A percentile compares a stretch with the other conserved stretches of the same genome.
These are phyloP conservation scores for Bombylius discolor DNA, from an alignment of 2,888 invertebrate genomes.

Conservation along the genomic window DNA sequence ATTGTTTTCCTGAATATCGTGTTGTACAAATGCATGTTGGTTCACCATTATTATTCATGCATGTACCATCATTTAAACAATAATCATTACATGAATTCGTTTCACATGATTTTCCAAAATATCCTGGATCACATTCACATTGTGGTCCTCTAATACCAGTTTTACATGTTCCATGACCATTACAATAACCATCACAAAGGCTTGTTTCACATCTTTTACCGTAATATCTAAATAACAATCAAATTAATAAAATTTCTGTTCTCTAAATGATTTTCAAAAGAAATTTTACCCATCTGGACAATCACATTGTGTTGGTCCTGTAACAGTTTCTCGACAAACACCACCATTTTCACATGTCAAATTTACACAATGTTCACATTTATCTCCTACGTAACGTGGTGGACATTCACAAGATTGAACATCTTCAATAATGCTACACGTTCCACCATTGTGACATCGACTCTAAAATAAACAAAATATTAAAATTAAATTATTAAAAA, in stretches of 20 bases:
- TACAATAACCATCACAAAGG: slow-evolving; percentile 44
- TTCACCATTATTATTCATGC: slow-evolving; percentile 16
- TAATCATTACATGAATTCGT: slow-evolving; percentile 43
- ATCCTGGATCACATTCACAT: slow-evolving; percentile 29
- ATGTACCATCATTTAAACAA: slow-evolving; percentile 44
- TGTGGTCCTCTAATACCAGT: slow-evolving; percentile 30
- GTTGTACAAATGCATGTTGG: slow-evolving; percentile 37
- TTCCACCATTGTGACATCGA: slow-evolving; percentile 48
- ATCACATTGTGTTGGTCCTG: slow-evolving; percentile 38
- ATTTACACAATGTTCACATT: slow-evolving; percentile 46
- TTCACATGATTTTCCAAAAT: slow-evolving; percentile 41
- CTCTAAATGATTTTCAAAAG: background rate
- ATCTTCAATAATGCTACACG: slow-evolving; percentile 38
- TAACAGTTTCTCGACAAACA: slow-evolving; percentile 38
- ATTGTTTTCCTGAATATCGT: slow-evolving; percentile 37
- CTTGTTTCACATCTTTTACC: slow-evolving; percentile 49
- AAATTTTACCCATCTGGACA: slow-evolving; percentile 41
- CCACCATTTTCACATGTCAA: slow-evolving; percentile 49
- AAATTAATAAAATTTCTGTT: background rate
- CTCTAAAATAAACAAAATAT: slow-evolving; percentile 16
- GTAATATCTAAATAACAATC: slow-evolving; percentile 21
- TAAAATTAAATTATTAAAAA: background rate
- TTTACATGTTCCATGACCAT: slow-evolving; percentile 39
- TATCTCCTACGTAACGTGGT: slow-evolving; percentile 39
- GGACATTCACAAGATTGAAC: slow-evolving; percentile 41